Evolutionary conservation across 2,113 vertebrate species (phyloP).

Genomic region (Muntiacus reevesi): DNA sequence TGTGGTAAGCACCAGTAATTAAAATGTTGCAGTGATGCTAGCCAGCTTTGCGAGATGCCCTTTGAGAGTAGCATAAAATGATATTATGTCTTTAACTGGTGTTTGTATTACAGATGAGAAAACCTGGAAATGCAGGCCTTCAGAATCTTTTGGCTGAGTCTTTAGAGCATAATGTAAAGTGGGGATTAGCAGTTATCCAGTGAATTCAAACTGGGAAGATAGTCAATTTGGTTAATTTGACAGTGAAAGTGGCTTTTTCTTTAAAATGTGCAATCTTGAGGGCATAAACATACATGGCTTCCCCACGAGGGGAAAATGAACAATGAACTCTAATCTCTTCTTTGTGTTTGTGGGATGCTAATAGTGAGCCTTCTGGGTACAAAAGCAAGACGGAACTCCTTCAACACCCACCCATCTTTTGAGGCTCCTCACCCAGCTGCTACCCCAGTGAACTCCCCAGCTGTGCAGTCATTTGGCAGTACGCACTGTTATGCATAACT

Average conservation of each 20-base stretch:
- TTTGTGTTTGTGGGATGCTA: conserved; percentile 63
- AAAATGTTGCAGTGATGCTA: conserved; percentile 74
- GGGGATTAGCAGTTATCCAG: conserved; percentile 65
- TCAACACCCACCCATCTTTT: conserved; percentile 65
- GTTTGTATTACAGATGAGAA: conserved; percentile 54
- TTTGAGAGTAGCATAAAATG: conserved; percentile 67
- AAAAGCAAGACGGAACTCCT: conserved; percentile 70
- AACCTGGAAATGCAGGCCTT: conserved; percentile 65
- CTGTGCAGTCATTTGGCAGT: conserved; percentile 72
- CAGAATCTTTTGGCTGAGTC: conserved; percentile 45
- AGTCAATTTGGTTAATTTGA: conserved; percentile 72
- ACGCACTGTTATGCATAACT: conserved; percentile 72
- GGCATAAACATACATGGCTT: conserved; percentile 67
- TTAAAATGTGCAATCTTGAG: conserved; percentile 38
- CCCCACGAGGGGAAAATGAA: conserved; percentile 54
- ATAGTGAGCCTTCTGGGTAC: conserved; percentile 60
- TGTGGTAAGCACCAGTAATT: conserved; percentile 79
- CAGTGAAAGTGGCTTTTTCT: conserved; percentile 44
- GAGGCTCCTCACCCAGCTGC: conserved; percentile 72
- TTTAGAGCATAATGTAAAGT: conserved; percentile 55
- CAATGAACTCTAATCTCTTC: conserved; percentile 69
- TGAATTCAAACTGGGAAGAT: conserved; percentile 45
- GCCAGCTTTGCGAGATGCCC: conserved; percentile 72
- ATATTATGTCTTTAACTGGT: conserved; percentile 69
- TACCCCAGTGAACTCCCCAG: conserved; percentile 71